phyloP scores from a whole-genome alignment of 2,113 vertebrate genomes.

The Ranitomeya imitator region DNA sequence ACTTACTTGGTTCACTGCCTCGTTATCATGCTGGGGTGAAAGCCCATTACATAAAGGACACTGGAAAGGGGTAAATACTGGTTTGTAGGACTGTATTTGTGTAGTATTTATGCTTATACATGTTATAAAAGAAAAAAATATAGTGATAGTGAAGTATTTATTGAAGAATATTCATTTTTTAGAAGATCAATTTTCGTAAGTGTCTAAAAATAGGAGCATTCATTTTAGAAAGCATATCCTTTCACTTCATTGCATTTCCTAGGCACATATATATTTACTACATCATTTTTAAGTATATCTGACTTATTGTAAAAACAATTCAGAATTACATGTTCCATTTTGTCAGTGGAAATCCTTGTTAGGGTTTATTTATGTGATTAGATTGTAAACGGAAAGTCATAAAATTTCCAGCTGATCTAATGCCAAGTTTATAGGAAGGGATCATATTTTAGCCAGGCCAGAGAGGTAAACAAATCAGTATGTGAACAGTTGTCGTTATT shows the following conservation, averaged over 20 bases:
- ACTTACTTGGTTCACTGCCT: no score
- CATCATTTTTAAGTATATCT: conserved; percentile 38
- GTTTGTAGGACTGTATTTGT: neutral
- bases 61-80: no score
- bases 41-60: no score
- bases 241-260: neutral
- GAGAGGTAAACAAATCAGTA: conserved; percentile 49
- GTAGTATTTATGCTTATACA: neutral
- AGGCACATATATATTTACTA: neutral
- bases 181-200: neutral
- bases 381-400: conserved; percentile 35
- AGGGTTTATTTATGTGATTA: conserved; percentile 47
- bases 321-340: conserved; percentile 39
- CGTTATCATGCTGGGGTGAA: no score
- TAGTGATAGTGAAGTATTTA: neutral
- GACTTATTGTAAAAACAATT: conserved; percentile 38
- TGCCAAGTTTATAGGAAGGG: conserved; percentile 49
- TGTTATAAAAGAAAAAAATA: neutral
- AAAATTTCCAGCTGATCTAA: conserved; percentile 40
- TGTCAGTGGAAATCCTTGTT: conserved; percentile 44
- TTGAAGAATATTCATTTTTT: neutral
- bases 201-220: neutral
- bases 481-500: conserved; percentile 34
- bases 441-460: conserved; percentile 47
- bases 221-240: neutral